These are phyloP conservation scores for Peromyscus eremicus DNA, from an alignment of 2,797 vertebrate genomes.

Conservation along the genomic window DNA sequence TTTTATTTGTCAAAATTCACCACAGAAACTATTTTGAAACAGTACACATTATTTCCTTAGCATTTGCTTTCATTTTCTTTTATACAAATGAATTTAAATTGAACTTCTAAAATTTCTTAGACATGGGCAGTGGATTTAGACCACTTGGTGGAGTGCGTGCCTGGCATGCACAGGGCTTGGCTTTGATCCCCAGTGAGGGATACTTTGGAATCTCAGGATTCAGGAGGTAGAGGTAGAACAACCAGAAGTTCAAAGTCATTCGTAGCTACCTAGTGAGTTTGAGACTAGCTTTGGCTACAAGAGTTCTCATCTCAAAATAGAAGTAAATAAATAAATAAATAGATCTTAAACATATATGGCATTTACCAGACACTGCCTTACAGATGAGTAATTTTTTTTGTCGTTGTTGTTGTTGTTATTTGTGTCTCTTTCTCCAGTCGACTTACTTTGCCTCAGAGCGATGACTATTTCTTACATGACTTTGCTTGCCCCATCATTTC, in stretches of 20 bases:
- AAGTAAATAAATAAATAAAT: neutral
- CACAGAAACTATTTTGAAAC: conserved; percentile 40
- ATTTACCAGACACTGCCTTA: neutral
- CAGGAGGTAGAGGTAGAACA: neutral
- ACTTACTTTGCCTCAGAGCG: neutral
- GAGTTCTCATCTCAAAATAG: neutral
- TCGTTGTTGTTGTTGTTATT: neutral
- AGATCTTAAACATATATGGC: neutral
- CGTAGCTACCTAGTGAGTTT: neutral
- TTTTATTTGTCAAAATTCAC: conserved; percentile 60
- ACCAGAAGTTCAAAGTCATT: neutral
- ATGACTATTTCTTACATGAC: neutral
- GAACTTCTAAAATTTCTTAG: conserved; percentile 42
- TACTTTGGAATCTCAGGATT: neutral
- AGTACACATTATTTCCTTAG: conserved; percentile 58
- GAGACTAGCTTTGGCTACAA: neutral
- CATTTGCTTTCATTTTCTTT: conserved; percentile 57
- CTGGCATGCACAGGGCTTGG: neutral
- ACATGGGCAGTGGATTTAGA: neutral
- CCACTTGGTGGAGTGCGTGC: neutral
- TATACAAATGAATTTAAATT: conserved; percentile 52
- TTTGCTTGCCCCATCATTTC: neutral
- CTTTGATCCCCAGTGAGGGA: neutral
- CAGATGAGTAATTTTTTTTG: neutral
- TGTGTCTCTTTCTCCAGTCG: neutral